Base-by-base conservation (phyloP, 2,113 vertebrate species). In the Nibea albiflora region DNA sequence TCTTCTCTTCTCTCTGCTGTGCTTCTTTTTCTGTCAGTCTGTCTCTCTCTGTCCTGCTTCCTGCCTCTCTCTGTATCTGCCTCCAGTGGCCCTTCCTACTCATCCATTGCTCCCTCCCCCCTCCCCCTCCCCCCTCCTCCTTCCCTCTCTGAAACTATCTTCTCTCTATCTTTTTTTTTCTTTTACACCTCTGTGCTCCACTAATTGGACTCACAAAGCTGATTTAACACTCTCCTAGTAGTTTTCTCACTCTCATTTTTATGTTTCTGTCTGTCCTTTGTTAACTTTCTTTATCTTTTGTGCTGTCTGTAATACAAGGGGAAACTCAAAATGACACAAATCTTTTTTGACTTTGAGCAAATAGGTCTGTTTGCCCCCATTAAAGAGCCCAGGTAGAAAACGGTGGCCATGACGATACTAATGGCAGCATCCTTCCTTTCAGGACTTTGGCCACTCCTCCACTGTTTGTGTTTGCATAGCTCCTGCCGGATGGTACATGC, bases 371-470 rank as follows among this genome's bases (percentile, higher is more conserved):
- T 86, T 92, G 83, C 22, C 65, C 67, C 74, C 47, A n/a, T 81
- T 50, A 28, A 44, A 76, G 22, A 66, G 28, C 53, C 15, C 64
- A 65, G 63, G 56, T 46, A 68, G 24, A 53, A 86, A 68, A 77
- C 56, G 53, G 85, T 90, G 69, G 44, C 76, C 73, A 87, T 89
- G 81, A 66, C 72, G 17, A 78, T 82, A 16, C 76, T 78, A 78
- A 85, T 73, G 67, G 44, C 54, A 19, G 73, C 61, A 64, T 85
- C 80, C 42, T 57, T 75, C 52, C 79, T 70, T 28, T 75, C 53
- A 68, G 89, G 90, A 91, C 90, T 89, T 89, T 88, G 83, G 83
- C 76, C 89, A 85, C 88, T 80, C 79, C 70, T 88, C 76, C 42
- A 2, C 65, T 81, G 64, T 84, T 80, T 73, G 52, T 90, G 83